These are phyloP conservation scores for Chaetodon trifascialis DNA, from an alignment of 2,113 vertebrate genomes.

Conservation along the genomic window DNA sequence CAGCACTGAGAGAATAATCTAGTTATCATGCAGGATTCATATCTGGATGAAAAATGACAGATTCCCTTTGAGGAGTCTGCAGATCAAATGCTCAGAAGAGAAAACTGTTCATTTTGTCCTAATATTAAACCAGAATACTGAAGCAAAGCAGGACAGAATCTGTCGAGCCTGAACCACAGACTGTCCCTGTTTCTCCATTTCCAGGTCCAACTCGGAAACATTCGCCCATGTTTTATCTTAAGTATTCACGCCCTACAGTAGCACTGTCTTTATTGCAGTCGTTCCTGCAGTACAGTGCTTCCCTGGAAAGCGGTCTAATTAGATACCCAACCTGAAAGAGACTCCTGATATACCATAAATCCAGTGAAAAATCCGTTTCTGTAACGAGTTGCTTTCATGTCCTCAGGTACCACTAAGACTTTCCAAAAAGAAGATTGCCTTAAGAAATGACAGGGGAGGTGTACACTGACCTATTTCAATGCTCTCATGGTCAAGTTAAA, in stretches of 20 bases:
- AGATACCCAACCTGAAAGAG: conserved; percentile 65
- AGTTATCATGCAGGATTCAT: conserved; percentile 59
- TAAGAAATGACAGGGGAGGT: conserved; percentile 51
- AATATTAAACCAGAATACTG: conserved; percentile 21
- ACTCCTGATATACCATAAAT: conserved; percentile 45
- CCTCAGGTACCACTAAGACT: conserved; percentile 47
- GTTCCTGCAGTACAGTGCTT: conserved; percentile 29
- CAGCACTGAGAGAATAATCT: conserved; percentile 35
- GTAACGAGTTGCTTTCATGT: conserved; percentile 66
- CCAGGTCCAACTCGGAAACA: conserved; percentile 27
- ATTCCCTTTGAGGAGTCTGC: conserved; percentile 48
- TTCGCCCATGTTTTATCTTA: conserved; percentile 39
- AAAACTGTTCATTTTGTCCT: conserved; percentile 36
- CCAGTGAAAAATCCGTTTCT: conserved; percentile 45
- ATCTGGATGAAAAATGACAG: conserved; percentile 57
- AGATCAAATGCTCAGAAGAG: conserved; percentile 47
- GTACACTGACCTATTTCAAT: conserved; percentile 48
- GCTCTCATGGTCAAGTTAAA: conserved; percentile 35
- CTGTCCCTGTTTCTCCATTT: conserved; percentile 30
- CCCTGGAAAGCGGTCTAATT: conserved; percentile 57
- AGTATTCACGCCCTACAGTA: conserved; percentile 28
- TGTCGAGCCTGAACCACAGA: conserved; percentile 13
- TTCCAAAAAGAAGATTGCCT: conserved; percentile 46
- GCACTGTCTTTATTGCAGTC: conserved; percentile 25
- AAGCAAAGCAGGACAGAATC: conserved; percentile 4